Conservation (phyloP, 53 echinoderm and acorn worm genomes). For the Henricia sp. region DNA sequence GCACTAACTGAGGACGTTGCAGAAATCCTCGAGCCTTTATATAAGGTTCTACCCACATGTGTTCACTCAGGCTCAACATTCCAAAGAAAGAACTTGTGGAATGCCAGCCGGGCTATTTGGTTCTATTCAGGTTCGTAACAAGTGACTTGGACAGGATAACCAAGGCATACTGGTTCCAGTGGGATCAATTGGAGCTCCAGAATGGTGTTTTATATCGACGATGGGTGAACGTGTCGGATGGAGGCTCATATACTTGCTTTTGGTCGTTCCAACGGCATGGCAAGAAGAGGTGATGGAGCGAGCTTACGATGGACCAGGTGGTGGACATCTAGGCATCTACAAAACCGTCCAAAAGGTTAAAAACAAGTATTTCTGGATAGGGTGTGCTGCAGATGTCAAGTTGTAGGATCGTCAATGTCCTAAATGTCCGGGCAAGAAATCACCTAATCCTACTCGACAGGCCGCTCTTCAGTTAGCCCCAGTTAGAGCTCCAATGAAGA, state of each 20-base stretch:
- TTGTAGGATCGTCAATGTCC: constrained; percentile 24
- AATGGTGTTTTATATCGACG: constrained; percentile 35
- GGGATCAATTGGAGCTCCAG: constrained; percentile 40
- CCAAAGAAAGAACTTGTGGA: too few species aligned
- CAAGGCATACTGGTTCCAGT: constrained; percentile 58
- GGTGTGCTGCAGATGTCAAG: constrained; percentile 11
- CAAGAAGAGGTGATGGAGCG: constrained; percentile 32
- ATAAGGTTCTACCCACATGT: too few species aligned
- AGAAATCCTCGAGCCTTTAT: too few species aligned
- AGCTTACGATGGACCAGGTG: constrained; percentile 45
- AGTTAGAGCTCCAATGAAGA: constrained; percentile 43
- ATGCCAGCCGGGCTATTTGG: too few species aligned
- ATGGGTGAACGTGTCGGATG: constrained; percentile 2
- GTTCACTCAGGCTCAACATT: too few species aligned
- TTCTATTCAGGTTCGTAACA: too few species aligned
- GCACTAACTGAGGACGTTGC: too few species aligned
- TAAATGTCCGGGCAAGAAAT: constrained; percentile 24
- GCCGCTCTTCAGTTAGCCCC: constrained; percentile 11
- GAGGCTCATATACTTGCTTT: constrained; percentile 5
- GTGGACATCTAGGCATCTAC: constrained; percentile 60
- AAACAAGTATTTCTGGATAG: constrained; percentile 53
- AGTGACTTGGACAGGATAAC: neutral
- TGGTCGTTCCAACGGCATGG: constrained; percentile 32
- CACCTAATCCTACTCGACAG: constrained; percentile 4
- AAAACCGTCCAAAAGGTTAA: constrained; percentile 43